Conservation (phyloP, 2,113 vertebrate genomes). For the Catharus bicknelli region DNA sequence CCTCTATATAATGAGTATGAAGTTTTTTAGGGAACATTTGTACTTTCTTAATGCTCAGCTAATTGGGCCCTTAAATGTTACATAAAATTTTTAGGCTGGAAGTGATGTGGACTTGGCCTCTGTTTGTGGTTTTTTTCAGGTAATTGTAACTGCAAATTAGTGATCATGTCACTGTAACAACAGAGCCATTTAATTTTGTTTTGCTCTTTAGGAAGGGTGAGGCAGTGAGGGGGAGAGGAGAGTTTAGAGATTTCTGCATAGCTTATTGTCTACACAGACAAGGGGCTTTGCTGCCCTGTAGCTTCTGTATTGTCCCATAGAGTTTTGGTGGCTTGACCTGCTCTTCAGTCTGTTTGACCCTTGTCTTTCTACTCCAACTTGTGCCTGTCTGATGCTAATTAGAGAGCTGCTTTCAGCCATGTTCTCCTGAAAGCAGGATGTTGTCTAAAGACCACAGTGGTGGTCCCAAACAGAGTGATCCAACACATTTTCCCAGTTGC, state of each 20-base stretch:
- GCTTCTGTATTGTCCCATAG: constrained; percentile 58
- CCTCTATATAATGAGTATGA: neutral
- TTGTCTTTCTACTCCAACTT: constrained; percentile 68
- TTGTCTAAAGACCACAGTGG: constrained; percentile 66
- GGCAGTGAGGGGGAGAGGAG: neutral
- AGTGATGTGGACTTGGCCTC: constrained; percentile 35
- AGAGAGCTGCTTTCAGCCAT: constrained; percentile 69
- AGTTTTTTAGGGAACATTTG: constrained; percentile 18
- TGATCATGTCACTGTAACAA: constrained; percentile 22
- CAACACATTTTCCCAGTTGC: neutral
- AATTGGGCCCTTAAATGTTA: constrained; percentile 25
- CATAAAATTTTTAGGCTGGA: constrained; percentile 18
- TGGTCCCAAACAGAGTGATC: constrained; percentile 66
- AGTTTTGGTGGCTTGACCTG: constrained; percentile 70
- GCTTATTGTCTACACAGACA: constrained; percentile 1
- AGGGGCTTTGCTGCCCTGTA: constrained; percentile 54
- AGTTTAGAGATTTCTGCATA: neutral
- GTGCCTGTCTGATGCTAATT: constrained; percentile 82
- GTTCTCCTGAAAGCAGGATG: constrained; percentile 64
- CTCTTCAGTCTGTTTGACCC: constrained; percentile 74
- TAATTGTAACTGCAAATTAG: constrained; percentile 69
- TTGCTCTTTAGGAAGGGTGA: neutral
- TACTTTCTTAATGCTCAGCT: constrained; percentile 37
- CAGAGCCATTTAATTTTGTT: constrained; percentile 48
- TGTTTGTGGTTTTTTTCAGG: constrained; percentile 64